Conservation (phyloP, 37 sponge, comb jelly and placozoan genomes). For the Aplysina aerophoba region DNA sequence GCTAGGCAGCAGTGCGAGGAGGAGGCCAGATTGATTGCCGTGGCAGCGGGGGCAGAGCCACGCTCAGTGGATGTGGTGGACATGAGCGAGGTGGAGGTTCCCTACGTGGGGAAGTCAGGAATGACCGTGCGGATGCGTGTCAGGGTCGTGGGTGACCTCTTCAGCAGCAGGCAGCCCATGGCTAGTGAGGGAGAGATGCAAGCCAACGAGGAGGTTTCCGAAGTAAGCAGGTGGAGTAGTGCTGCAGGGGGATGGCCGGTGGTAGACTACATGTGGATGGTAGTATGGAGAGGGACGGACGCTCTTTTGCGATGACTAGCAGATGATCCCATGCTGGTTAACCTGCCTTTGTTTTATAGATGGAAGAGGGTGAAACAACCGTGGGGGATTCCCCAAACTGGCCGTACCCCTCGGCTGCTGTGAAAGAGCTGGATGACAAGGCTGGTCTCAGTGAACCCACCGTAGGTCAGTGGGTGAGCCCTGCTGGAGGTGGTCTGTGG, state of each 20-base stretch:
- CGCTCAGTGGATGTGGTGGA: conserved; percentile 46
- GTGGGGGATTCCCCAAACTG: conserved; percentile 42
- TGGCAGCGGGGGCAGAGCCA: conserved; percentile 39
- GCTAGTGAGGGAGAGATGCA: too few relatives aligned
- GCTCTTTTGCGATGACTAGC: too few relatives aligned
- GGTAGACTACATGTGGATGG: too few relatives aligned
- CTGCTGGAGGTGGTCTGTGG: not conserved
- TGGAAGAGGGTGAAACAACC: not conserved
- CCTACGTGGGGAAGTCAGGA: conserved; percentile 44
- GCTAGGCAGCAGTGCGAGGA: not conserved
- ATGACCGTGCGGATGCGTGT: conserved; percentile 50
- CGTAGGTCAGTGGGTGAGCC: not conserved
- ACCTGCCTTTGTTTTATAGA: too few relatives aligned
- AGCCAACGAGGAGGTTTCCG: too few relatives aligned
- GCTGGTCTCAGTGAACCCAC: conserved; percentile 53
- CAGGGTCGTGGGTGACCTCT: conserved; percentile 77
- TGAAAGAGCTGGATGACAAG: conserved; percentile 42
- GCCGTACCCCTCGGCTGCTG: conserved; percentile 59
- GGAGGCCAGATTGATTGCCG: conserved; percentile 34
- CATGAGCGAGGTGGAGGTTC: conserved; percentile 52
- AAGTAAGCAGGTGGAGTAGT: too few relatives aligned
- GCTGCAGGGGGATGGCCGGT: too few relatives aligned
- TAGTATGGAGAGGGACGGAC: too few relatives aligned
- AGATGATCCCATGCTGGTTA: too few relatives aligned
- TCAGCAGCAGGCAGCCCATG: too few relatives aligned